Percentiles rank a stretch among this genome's conserved stretches.
Conservation (phyloP, 1,140 invertebrate genomes). For the Nephotettix cincticeps region DNA sequence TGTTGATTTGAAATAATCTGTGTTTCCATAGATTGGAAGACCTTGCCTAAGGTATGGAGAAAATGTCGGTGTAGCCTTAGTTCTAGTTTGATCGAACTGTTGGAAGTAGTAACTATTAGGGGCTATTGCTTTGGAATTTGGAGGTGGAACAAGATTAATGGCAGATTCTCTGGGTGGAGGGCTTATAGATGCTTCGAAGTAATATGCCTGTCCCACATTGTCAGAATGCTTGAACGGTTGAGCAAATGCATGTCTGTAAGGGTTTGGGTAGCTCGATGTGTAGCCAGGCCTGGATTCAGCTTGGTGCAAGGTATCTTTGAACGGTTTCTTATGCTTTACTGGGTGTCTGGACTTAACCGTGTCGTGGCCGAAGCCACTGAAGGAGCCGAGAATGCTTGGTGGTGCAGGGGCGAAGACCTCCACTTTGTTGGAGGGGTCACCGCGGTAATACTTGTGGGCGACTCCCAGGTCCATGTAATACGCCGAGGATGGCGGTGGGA, state of each 20-base stretch:
- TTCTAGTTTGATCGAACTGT: constrained; percentile 2
- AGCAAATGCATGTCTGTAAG: not conserved
- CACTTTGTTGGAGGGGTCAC: constrained; percentile 33
- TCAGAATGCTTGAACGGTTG: constrained; percentile 4
- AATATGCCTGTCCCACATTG: constrained; percentile 25
- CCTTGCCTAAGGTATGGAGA: not conserved
- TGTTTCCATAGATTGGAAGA: not conserved
- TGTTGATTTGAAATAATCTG: not conserved
- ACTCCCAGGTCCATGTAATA: constrained; percentile 11
- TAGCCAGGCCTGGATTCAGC: constrained; percentile 17
- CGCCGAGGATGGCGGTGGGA: not conserved
- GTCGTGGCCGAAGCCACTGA: constrained; percentile 49
- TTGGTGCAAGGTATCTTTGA: constrained; percentile 4
- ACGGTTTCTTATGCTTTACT: constrained; percentile 17
- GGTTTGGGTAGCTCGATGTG: not conserved
- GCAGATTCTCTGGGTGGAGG: constrained; percentile 30
- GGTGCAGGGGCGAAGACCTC: constrained; percentile 43
- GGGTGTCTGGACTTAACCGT: constrained; percentile 46
- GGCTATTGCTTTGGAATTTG: constrained; percentile 20
- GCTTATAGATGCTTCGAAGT: constrained; percentile 31
- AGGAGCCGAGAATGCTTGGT: constrained; percentile 51
- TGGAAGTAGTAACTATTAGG: constrained; percentile 34
- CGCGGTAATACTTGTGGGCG: constrained; percentile 2
- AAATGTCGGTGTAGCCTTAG: not conserved
- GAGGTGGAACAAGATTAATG: constrained; percentile 20